A percentile compares a stretch with the other conserved stretches of the same genome.
Evolutionary conservation across 1,140 invertebrate species (phyloP).

Genomic region (Megathymus violae): DNA sequence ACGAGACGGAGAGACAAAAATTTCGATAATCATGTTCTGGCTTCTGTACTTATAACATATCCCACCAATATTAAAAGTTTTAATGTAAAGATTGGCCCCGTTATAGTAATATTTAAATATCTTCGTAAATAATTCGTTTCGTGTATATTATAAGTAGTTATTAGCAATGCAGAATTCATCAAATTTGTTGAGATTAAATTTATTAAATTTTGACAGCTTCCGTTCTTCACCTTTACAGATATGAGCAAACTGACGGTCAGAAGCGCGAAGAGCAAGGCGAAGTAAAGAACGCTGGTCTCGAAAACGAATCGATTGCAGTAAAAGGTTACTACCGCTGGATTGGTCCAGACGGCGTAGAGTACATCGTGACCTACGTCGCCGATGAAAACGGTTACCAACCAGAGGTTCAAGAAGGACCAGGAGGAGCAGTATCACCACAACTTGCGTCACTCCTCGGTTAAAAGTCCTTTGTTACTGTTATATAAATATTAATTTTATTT

Average conservation of each 20-base stretch:
- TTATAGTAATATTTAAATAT: no score
- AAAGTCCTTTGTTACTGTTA: not conserved
- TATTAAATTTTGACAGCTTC: no score
- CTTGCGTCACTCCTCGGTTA: not conserved
- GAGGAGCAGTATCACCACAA: constrained; percentile 64
- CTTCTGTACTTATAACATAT: no score
- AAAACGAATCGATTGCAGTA: constrained; percentile 66
- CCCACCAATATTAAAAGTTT: no score
- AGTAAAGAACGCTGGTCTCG: constrained; percentile 83
- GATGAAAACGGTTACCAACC: constrained; percentile 89
- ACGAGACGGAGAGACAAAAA: no score
- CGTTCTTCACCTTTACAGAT: no score
- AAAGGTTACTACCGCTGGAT: constrained; percentile 83
- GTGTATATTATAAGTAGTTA: no score
- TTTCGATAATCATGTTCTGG: no score
- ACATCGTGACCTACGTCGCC: constrained; percentile 87
- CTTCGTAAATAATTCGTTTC: no score
- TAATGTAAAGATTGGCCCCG: no score
- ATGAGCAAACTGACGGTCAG: constrained; percentile 83
- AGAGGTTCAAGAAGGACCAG: constrained; percentile 81
- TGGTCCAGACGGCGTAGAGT: constrained; percentile 80
- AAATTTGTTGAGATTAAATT: no score
- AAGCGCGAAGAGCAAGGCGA: constrained; percentile 85
- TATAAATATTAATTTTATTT: not conserved
- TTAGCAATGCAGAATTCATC: no score